These are phyloP conservation scores for Aplochiton taeniatus DNA, from an alignment of 2,797 vertebrate genomes.

Conservation along the genomic window DNA sequence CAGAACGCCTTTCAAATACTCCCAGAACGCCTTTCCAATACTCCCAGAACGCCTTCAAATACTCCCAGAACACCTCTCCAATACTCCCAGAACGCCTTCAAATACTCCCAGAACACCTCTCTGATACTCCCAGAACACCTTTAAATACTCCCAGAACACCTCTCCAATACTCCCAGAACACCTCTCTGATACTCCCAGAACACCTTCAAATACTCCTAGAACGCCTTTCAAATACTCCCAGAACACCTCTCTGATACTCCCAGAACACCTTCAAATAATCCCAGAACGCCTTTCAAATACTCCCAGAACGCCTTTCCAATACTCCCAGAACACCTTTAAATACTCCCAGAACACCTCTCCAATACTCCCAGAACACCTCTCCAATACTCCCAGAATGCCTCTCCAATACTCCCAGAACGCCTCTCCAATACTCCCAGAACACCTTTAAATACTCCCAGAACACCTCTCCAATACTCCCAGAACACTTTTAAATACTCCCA, in stretches of 20 bases:
- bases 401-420: background rate
- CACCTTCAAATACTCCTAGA: no score
- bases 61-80: background rate
- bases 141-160: background rate
- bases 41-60: background rate
- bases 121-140: background rate
- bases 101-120: background rate
- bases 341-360: no score
- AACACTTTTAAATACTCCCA: background rate
- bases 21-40: background rate
- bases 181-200: no score
- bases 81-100: background rate
- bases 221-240: background rate
- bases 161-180: background rate
- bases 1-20: no score
- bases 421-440: background rate
- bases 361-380: slow-evolving; percentile 2
- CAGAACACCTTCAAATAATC: background rate
- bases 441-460: background rate
- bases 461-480: slow-evolving; percentile 8
- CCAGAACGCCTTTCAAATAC: no score
- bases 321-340: background rate
- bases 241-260: no score
- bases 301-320: background rate
- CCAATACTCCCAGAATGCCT: no score